phyloP scores from a whole-genome alignment of 2,888 invertebrate genomes.

The Linnaemya vulpina region DNA sequence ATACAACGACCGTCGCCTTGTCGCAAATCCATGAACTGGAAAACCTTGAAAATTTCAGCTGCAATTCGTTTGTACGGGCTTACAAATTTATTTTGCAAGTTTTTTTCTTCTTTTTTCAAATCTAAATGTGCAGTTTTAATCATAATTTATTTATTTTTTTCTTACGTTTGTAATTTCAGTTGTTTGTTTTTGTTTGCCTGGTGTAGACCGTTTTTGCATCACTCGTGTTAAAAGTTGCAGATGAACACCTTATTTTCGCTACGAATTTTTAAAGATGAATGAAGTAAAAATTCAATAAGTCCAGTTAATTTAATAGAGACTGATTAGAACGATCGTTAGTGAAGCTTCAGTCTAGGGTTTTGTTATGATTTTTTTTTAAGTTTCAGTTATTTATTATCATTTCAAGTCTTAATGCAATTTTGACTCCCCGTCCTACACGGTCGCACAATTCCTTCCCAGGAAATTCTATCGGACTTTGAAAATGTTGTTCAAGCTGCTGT shows the following conservation, averaged over 20 bases:
- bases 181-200: conserved; percentile 15
- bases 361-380: no score
- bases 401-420: no score
- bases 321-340: no score
- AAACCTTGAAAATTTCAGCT: conserved; percentile 81
- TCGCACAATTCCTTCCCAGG: no score
- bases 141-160: conserved; percentile 17
- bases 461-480: no score
- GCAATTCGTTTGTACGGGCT: conserved; percentile 63
- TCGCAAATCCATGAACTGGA: conserved; percentile 78
- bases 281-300: no score
- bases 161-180: conserved; percentile 24
- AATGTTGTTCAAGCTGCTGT: no score
- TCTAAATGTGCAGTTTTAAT: background rate
- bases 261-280: no score
- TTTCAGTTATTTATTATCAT: no score
- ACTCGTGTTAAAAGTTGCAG: background rate
- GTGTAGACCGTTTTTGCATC: conserved; percentile 18
- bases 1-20: conserved; percentile 69
- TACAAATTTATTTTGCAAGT: conserved; percentile 5
- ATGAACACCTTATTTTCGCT: background rate
- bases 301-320: no score
- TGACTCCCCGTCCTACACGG: no score
- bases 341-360: no score
- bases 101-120: background rate